These are phyloP conservation scores for Pocillopora damicornis DNA, from an alignment of 64 coral and sea anemone species.

Conservation along the genomic window DNA sequence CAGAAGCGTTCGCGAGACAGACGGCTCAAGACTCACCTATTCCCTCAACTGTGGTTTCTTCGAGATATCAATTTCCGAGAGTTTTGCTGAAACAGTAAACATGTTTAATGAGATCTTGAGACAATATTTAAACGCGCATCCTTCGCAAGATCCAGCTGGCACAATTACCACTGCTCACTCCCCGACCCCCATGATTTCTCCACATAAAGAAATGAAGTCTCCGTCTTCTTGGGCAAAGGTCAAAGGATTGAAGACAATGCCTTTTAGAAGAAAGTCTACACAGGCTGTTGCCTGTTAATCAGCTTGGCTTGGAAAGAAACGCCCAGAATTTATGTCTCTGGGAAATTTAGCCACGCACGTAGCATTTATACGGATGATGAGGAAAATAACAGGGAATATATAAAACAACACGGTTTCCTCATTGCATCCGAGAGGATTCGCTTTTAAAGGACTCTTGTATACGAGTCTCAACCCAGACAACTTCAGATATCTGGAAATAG, in stretches of 20 bases:
- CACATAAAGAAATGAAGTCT: constrained; percentile 44
- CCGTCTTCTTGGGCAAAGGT: constrained; percentile 69
- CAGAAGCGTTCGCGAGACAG: constrained; percentile 63
- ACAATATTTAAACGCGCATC: constrained; percentile 34
- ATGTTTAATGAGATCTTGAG: constrained; percentile 68
- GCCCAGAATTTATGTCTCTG: background rate
- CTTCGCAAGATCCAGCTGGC: background rate
- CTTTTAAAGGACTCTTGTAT: too few relatives aligned
- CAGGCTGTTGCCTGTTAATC: constrained; percentile 4
- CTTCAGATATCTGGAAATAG: too few relatives aligned
- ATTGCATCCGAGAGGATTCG: too few relatives aligned
- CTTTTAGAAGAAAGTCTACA: constrained; percentile 53
- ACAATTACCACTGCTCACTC: constrained; percentile 7
- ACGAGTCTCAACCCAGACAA: too few relatives aligned
- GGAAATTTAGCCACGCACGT: background rate
- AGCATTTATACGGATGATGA: too few relatives aligned
- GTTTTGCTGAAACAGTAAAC: constrained; percentile 60
- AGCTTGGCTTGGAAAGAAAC: background rate
- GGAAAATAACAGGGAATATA: too few relatives aligned
- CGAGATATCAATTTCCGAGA: constrained; percentile 81
- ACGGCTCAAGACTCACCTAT: constrained; percentile 57
- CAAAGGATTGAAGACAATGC: constrained; percentile 55
- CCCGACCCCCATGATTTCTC: background rate
- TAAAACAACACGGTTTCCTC: too few relatives aligned
- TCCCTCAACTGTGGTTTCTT: constrained; percentile 76